Evolutionary conservation across 2,797 vertebrate species (phyloP).

Genomic region (Sphenopsis melanotis): DNA sequence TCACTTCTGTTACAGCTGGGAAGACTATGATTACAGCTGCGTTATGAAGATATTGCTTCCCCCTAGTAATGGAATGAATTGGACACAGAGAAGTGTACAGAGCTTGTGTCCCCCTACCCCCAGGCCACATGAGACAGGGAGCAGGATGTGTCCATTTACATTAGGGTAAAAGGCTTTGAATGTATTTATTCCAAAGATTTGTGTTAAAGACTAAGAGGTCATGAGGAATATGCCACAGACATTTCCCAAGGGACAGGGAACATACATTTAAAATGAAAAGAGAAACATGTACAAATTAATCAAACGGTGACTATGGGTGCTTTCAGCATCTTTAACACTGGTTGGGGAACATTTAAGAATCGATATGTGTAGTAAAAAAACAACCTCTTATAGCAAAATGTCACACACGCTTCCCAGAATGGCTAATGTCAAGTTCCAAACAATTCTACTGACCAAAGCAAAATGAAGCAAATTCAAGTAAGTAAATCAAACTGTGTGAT

Average conservation of each 20-base stretch:
- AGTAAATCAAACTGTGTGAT: constrained; percentile 10
- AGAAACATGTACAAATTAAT: constrained; percentile 58
- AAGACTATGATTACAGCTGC: neutral
- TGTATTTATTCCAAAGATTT: constrained; percentile 56
- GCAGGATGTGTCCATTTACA: neutral
- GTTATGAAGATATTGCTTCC: neutral
- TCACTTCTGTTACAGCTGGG: neutral
- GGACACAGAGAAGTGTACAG: neutral
- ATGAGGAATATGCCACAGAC: constrained; percentile 26
- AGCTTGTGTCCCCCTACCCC: neutral
- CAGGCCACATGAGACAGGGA: neutral
- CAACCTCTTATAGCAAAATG: constrained; percentile 59
- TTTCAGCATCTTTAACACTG: constrained; percentile 64
- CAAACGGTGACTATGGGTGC: constrained; percentile 47
- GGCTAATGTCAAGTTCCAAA: constrained; percentile 54
- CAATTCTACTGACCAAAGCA: constrained; percentile 50
- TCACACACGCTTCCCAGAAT: constrained; percentile 56
- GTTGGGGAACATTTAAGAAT: constrained; percentile 64
- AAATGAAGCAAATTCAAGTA: constrained; percentile 55
- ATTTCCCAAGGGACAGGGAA: constrained; percentile 20
- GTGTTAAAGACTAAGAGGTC: constrained; percentile 55
- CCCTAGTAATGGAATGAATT: neutral
- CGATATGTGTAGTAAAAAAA: constrained; percentile 61
- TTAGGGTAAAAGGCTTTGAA: constrained; percentile 35
- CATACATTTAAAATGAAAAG: constrained; percentile 63